These are phyloP conservation scores for Ginglymostoma cirratum DNA, from an alignment of 2,113 vertebrate species.

Conservation along the genomic window DNA sequence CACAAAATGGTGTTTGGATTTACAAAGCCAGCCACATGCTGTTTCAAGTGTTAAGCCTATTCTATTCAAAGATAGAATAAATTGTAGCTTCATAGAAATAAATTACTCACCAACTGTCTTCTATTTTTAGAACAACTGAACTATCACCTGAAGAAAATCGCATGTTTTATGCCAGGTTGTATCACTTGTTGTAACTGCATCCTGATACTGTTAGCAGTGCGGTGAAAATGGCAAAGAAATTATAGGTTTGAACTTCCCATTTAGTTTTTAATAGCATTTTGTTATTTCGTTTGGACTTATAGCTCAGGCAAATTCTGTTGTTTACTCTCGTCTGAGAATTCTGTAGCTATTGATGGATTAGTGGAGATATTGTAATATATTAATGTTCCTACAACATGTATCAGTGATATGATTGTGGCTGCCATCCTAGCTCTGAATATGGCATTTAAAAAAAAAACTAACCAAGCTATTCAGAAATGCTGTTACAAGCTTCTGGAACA, in stretches of 20 bases:
- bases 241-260: not conserved
- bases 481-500: no score
- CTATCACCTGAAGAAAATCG: not conserved
- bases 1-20: not conserved
- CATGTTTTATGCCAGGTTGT: not conserved
- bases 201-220: not conserved
- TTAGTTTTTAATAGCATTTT: not conserved
- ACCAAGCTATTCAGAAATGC: no score
- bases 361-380: not conserved
- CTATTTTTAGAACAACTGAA: conserved; percentile 7
- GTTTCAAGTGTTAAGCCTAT: not conserved
- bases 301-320: not conserved
- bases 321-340: not conserved
- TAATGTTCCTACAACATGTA: not conserved
- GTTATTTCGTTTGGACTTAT: not conserved
- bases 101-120: not conserved
- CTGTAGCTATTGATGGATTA: not conserved
- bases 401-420: not conserved
- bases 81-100: not conserved
- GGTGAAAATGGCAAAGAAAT: not conserved
- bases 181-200: not conserved
- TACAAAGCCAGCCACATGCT: not conserved
- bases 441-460: no score
- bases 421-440: not conserved
- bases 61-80: not conserved